A percentile compares a stretch with the other conserved stretches of the same genome.
Evolutionary conservation across 2,888 invertebrate genomes (phyloP).

Genomic region (Caradrina clavipalpis): DNA sequence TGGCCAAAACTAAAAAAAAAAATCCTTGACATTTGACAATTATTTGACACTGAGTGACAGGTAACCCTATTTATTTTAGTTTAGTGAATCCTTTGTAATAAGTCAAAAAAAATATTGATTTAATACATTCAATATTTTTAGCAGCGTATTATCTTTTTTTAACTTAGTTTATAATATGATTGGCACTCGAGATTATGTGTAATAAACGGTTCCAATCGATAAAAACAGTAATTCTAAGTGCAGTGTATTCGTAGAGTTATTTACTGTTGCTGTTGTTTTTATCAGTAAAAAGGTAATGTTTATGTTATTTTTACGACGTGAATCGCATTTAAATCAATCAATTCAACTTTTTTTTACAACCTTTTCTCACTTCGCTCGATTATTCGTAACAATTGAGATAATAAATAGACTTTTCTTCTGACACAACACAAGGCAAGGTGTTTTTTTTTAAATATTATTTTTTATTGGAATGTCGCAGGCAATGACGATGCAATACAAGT

Average conservation of each 20-base stretch:
- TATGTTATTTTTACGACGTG: slow-evolving; percentile 39
- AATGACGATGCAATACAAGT: slow-evolving; percentile 34
- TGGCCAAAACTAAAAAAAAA: slow-evolving; percentile 69
- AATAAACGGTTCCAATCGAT: slow-evolving; percentile 63
- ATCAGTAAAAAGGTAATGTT: slow-evolving; percentile 65
- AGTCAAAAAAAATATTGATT: slow-evolving; percentile 75
- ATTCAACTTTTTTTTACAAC: background rate
- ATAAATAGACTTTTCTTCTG: background rate
- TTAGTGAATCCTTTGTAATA: slow-evolving; percentile 36
- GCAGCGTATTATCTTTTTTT: slow-evolving; percentile 44
- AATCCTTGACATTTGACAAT: slow-evolving; percentile 58
- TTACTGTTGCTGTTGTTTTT: slow-evolving; percentile 52
- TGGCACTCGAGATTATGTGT: slow-evolving; percentile 71
- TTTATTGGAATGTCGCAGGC: slow-evolving; percentile 13
- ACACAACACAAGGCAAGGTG: background rate
- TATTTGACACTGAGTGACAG: slow-evolving; percentile 81
- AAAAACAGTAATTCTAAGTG: slow-evolving; percentile 62
- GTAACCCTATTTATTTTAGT: slow-evolving; percentile 71
- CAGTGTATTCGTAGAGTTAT: slow-evolving; percentile 54
- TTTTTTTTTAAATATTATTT: background rate
- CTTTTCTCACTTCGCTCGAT: background rate
- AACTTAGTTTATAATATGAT: slow-evolving; percentile 60
- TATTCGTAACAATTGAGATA: background rate
- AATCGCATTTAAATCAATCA: slow-evolving; percentile 8
- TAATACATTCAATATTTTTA: slow-evolving; percentile 62